These are phyloP conservation scores for Cairina moschata DNA, from an alignment of 2,113 vertebrate genomes.

Conservation along the genomic window DNA sequence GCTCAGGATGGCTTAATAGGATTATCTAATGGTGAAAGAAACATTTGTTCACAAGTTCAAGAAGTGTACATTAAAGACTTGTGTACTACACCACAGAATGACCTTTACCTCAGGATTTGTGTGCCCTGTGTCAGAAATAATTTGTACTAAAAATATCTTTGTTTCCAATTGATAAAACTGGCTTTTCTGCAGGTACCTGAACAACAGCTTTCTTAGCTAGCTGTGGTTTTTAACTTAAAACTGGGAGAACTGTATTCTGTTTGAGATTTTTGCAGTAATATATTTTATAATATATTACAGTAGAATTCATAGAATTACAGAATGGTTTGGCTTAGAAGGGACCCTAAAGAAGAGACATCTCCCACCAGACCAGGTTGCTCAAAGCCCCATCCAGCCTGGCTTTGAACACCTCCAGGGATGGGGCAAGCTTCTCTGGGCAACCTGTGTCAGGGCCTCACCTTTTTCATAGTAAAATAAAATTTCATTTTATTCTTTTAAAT, in stretches of 20 bases:
- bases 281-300: neutral
- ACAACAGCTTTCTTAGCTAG: neutral
- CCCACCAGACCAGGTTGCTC: too few species aligned
- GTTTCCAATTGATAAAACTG: neutral
- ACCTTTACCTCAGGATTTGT: slow-evolving; percentile 2
- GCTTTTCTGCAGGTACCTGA: neutral
- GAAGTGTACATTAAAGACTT: slow-evolving; percentile 4
- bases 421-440: too few species aligned
- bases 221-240: neutral
- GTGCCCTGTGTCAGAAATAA: neutral
- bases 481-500: neutral
- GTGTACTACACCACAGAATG: neutral
- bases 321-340: too few species aligned
- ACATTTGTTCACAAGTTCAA: slow-evolving; percentile 19
- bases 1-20: slow-evolving; percentile 8
- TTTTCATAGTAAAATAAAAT: too few species aligned
- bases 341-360: too few species aligned
- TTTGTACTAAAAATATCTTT: neutral
- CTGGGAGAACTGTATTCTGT: neutral
- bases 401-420: too few species aligned
- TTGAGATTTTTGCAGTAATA: slow-evolving; percentile 8
- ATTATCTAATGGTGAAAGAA: slow-evolving; percentile 39
- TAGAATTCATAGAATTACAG: neutral
- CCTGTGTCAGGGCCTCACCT: too few species aligned
- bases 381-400: too few species aligned